A percentile compares a stretch with the other conserved stretches of the same genome.
These are phyloP conservation scores for Tethea ocularis DNA, from an alignment of 2,888 invertebrate species.

Conservation along the genomic window DNA sequence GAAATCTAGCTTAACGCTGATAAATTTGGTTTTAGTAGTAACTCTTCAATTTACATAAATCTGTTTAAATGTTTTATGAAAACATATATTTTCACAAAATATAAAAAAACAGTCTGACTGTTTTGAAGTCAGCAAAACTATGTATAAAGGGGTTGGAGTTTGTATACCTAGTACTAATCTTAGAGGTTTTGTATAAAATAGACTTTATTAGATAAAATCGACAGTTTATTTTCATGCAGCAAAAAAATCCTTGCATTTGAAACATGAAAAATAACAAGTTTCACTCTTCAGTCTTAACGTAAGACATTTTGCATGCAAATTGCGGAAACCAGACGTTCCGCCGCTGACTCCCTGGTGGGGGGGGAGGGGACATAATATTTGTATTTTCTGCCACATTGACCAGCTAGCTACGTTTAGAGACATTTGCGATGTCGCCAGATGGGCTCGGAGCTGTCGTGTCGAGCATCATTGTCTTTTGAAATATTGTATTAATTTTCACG, in stretches of 20 bases:
- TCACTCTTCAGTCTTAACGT: not conserved
- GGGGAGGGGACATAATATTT: not conserved
- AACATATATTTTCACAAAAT: no score
- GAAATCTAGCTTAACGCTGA: no score
- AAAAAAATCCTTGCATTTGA: not conserved
- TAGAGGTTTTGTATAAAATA: no score
- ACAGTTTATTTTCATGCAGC: not conserved
- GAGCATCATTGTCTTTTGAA: not conserved
- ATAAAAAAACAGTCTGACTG: no score
- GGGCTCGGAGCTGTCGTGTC: not conserved
- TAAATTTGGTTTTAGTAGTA: no score
- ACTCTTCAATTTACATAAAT: no score
- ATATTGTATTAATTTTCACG: not conserved
- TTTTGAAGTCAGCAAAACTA: no score
- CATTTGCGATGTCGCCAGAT: conserved; percentile 4
- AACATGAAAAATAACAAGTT: conserved; percentile 1
- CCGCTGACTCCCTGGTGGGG: no score
- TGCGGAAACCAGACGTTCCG: conserved; percentile 5
- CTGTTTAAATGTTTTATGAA: no score
- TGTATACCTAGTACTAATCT: no score
- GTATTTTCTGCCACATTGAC: conserved; percentile 3
- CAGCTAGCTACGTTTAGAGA: not conserved
- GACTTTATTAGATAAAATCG: no score
- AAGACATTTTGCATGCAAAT: conserved; percentile 1
- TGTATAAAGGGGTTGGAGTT: no score